Conservation (phyloP, 92 coral and sea anemone genomes). For the Pocillopora grandis region DNA sequence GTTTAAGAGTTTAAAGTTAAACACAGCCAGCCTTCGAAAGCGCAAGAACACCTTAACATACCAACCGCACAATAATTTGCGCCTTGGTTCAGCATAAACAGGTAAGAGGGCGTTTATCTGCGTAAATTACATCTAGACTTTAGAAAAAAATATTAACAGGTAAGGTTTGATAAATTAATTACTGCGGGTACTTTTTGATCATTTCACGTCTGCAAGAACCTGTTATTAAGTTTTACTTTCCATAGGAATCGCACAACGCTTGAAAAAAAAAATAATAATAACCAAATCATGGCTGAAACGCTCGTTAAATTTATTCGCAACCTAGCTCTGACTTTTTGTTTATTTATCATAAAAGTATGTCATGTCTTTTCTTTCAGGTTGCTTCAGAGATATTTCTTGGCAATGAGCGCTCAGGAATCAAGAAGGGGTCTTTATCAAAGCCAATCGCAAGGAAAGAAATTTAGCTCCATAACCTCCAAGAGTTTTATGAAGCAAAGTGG, state of each 20-base stretch:
- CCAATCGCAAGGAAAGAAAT: constrained; percentile 20
- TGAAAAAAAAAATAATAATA: no score
- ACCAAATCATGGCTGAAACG: neutral
- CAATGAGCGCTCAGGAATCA: constrained; percentile 30
- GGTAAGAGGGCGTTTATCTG: constrained; percentile 35
- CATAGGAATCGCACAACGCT: neutral
- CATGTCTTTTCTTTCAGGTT: constrained; percentile 12
- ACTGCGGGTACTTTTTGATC: constrained; percentile 10
- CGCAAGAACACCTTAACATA: neutral
- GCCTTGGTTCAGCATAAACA: neutral
- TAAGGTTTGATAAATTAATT: constrained; percentile 2
- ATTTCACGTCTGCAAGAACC: neutral
- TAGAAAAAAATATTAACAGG: constrained; percentile 17
- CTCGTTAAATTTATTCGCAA: neutral
- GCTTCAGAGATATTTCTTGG: neutral
- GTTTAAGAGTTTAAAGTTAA: neutral
- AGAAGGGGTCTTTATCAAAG: constrained; percentile 11
- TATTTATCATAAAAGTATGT: constrained; percentile 15
- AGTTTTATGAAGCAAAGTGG: constrained; percentile 15
- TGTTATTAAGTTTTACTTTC: neutral
- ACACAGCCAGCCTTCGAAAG: neutral
- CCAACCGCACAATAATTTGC: neutral
- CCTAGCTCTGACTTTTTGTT: constrained; percentile 6
- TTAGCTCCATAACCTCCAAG: constrained; percentile 2
- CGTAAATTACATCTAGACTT: constrained; percentile 4